Evolutionary conservation across 2,113 vertebrate genomes (phyloP).

Genomic region (Perca fluviatilis): DNA sequence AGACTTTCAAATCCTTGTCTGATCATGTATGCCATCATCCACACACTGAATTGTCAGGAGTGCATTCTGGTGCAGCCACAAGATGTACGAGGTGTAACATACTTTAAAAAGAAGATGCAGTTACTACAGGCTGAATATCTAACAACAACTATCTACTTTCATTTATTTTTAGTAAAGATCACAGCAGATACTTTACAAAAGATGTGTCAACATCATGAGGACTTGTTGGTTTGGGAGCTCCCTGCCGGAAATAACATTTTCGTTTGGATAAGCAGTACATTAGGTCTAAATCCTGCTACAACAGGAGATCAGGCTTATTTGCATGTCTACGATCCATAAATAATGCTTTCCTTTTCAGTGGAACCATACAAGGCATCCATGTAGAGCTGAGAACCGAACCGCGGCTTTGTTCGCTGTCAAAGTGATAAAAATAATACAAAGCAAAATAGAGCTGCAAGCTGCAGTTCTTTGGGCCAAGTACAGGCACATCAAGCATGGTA

Average conservation of each 20-base stretch:
- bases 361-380: conserved; percentile 17
- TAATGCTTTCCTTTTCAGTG: conserved; percentile 18
- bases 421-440: conserved; percentile 64
- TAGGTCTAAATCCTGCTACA: conserved; percentile 24
- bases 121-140: not conserved
- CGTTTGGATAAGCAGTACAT: conserved; percentile 19
- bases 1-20: conserved; percentile 15
- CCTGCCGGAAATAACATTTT: conserved; percentile 25
- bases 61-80: not conserved
- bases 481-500: conserved; percentile 40
- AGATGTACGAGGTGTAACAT: not conserved
- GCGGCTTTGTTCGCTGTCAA: conserved; percentile 36
- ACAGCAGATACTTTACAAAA: conserved; percentile 3
- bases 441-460: conserved; percentile 53
- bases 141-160: not conserved
- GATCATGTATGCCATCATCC: not conserved
- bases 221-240: conserved; percentile 34
- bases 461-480: conserved; percentile 43
- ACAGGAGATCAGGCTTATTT: conserved; percentile 43
- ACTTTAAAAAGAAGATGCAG: not conserved
- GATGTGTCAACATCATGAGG: conserved; percentile 3
- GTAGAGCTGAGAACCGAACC: conserved; percentile 30
- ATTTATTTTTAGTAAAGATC: conserved; percentile 37
- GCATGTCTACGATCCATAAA: conserved; percentile 47
- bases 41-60: not conserved